A percentile compares a stretch with the other conserved stretches of the same genome.
phyloP scores from a whole-genome alignment of 1,140 invertebrate species.

The Eufriesea mexicana region DNA sequence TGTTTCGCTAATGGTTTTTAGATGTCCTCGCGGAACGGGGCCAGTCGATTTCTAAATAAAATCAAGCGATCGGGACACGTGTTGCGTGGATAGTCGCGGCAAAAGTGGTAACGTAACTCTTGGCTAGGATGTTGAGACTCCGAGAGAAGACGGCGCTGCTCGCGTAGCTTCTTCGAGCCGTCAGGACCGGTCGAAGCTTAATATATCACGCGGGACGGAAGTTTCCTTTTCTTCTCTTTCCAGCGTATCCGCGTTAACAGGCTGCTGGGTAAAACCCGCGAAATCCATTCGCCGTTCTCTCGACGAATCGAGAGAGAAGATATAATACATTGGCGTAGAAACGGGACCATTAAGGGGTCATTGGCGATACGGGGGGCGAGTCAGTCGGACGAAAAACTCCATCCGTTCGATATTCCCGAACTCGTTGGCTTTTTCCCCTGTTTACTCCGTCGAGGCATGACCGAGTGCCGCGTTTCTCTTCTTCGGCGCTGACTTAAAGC shows the following conservation, averaged over 20 bases:
- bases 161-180: too few relatives aligned
- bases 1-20: neutral
- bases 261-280: neutral
- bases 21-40: neutral
- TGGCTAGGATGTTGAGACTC: too few relatives aligned
- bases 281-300: neutral
- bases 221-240: too few relatives aligned
- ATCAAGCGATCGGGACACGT: neutral
- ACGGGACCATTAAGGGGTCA: neutral
- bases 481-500: neutral
- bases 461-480: neutral
- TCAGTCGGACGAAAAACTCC: neutral
- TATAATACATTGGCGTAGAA: neutral
- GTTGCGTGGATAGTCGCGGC: neutral
- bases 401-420: neutral
- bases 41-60: neutral
- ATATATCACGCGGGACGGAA: too few relatives aligned
- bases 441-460: neutral
- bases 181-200: neutral
- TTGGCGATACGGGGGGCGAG: neutral
- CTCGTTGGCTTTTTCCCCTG: neutral
- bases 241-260: too few relatives aligned
- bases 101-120: neutral
- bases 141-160: too few relatives aligned
- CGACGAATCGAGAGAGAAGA: neutral